These are phyloP conservation scores for Hoplias malabaricus DNA, from an alignment of 2,113 vertebrate species.

Conservation along the genomic window DNA sequence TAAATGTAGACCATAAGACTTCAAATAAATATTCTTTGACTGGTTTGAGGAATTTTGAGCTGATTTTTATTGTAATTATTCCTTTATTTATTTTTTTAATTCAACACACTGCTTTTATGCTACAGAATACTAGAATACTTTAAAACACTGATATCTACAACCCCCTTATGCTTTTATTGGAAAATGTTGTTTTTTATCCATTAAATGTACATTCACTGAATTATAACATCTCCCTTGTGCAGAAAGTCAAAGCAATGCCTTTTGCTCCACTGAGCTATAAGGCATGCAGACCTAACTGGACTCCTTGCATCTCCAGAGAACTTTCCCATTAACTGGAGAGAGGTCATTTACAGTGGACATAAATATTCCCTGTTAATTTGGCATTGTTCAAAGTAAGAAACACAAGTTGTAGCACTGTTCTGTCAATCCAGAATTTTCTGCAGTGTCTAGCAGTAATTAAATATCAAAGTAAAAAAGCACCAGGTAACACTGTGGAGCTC, in stretches of 20 bases:
- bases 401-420: neutral
- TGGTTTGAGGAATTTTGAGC: too few species aligned
- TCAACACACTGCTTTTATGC: neutral
- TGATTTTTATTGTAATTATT: too few species aligned
- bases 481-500: too few species aligned
- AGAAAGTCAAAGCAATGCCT: neutral
- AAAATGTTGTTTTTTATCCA: neutral
- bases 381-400: neutral
- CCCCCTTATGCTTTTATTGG: too few species aligned
- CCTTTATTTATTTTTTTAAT: constrained; percentile 14
- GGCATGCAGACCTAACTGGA: neutral
- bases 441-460: neutral
- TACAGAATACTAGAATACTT: neutral
- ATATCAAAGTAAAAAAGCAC: neutral
- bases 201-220: neutral
- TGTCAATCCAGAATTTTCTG: neutral
- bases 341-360: neutral
- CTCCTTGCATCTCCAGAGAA: neutral
- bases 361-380: constrained; percentile 24
- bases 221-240: neutral
- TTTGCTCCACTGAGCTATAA: neutral
- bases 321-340: neutral
- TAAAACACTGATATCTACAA: neutral
- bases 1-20: too few species aligned
- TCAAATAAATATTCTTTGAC: too few species aligned